phyloP scores from a whole-genome alignment of 2,797 vertebrate species.

The Leptodactylus fallax region DNA sequence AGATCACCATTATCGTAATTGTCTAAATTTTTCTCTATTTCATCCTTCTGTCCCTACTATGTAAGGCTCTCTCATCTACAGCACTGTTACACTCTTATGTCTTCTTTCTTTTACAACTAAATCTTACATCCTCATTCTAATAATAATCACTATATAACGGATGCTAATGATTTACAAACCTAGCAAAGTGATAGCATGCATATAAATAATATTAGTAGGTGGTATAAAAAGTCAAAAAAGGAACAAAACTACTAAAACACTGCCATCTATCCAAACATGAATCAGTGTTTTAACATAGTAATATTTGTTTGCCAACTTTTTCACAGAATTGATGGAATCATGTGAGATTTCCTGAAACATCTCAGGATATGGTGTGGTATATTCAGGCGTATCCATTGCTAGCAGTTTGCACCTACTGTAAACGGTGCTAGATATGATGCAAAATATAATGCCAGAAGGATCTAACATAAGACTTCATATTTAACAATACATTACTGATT shows the following conservation, averaged over 20 bases:
- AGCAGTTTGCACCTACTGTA: background rate
- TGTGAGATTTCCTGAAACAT: background rate
- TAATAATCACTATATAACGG: background rate
- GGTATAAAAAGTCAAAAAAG: background rate
- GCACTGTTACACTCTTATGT: background rate
- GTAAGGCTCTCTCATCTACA: background rate
- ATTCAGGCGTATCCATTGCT: too few relatives aligned
- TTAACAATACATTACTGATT: too few relatives aligned
- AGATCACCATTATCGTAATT: background rate
- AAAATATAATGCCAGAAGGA: too few relatives aligned
- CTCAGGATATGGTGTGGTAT: too few relatives aligned
- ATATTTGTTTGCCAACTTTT: background rate
- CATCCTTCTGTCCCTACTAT: background rate
- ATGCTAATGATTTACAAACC: background rate
- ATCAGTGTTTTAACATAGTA: background rate
- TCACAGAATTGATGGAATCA: background rate
- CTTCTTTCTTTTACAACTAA: background rate
- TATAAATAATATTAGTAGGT: slow-evolving; percentile 28
- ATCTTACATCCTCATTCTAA: background rate
- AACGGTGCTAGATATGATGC: background rate
- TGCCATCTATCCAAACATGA: background rate
- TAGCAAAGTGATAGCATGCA: background rate
- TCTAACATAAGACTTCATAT: too few relatives aligned
- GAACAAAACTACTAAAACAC: background rate
- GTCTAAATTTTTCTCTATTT: background rate